Evolutionary conservation across 35 echinoderm and acorn worm species (phyloP).

Genomic region (Acanthaster planci): DNA sequence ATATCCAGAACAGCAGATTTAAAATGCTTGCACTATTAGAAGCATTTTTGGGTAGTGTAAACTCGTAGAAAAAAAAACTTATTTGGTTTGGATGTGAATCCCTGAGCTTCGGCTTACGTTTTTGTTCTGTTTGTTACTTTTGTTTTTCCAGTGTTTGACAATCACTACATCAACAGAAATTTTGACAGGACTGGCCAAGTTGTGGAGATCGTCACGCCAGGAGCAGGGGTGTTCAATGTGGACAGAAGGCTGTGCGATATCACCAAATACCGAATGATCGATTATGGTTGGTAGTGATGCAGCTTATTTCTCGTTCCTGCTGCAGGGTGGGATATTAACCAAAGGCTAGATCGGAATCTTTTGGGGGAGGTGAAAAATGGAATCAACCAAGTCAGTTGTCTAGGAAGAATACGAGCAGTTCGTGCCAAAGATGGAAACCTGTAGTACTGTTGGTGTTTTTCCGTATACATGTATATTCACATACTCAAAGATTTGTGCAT

Average conservation of each 20-base stretch:
- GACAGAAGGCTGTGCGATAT: constrained; percentile 72
- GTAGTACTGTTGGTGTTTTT: too few species aligned
- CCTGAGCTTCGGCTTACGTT: neutral
- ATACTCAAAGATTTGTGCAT: too few species aligned
- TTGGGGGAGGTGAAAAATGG: too few species aligned
- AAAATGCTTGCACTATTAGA: too few species aligned
- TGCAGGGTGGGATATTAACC: too few species aligned
- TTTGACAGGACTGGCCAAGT: constrained; percentile 97
- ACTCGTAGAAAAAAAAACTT: neutral
- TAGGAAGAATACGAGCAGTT: too few species aligned
- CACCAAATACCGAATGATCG: constrained; percentile 91
- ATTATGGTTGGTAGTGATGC: constrained; percentile 66
- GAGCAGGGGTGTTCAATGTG: constrained; percentile 91
- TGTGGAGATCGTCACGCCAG: constrained; percentile 73
- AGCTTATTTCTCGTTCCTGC: neutral
- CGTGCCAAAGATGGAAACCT: too few species aligned
- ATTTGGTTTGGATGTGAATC: neutral
- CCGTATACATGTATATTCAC: too few species aligned
- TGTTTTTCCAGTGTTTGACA: constrained; percentile 91
- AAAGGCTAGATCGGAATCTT: too few species aligned
- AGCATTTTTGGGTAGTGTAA: too few species aligned
- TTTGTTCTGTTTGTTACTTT: neutral
- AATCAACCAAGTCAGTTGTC: too few species aligned
- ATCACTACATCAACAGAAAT: constrained; percentile 95
- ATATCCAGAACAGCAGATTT: too few species aligned